Conservation (phyloP, 2,113 vertebrate species). For the Gorsachius goisagi region DNA sequence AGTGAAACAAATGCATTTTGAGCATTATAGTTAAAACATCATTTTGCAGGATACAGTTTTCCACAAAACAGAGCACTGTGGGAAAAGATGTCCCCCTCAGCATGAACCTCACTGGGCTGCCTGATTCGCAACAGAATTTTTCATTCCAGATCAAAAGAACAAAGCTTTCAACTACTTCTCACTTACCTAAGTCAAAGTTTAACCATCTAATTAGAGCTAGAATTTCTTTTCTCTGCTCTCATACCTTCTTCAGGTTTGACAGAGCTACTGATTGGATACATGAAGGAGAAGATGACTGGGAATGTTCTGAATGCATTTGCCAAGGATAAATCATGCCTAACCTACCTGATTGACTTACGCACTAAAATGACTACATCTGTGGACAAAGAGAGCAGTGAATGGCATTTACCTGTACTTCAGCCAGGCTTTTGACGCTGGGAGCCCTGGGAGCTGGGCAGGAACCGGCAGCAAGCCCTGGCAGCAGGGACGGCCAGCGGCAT, state of each 20-base stretch:
- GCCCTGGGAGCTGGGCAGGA: neutral
- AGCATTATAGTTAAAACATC: neutral
- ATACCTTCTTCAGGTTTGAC: neutral
- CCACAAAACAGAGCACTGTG: neutral
- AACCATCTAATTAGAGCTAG: neutral
- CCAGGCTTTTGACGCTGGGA: neutral
- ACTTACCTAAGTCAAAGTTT: neutral
- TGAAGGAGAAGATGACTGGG: neutral
- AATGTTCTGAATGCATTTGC: neutral
- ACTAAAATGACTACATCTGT: neutral
- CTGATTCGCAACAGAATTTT: neutral
- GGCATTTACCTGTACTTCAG: neutral
- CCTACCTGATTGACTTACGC: neutral
- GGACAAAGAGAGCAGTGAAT: neutral
- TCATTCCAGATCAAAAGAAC: neutral
- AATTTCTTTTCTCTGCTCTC: neutral
- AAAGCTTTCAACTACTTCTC: neutral
- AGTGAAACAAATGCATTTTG: neutral
- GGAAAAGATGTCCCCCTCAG: neutral
- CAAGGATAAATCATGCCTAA: neutral
- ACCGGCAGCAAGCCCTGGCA: neutral
- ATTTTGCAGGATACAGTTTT: neutral
- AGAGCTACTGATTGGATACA: neutral
- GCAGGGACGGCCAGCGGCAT: fast-evolving
- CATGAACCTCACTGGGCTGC: neutral